Evolutionary conservation across 1,140 invertebrate genomes (phyloP).

Genomic region (Drosophila ambigua): DNA sequence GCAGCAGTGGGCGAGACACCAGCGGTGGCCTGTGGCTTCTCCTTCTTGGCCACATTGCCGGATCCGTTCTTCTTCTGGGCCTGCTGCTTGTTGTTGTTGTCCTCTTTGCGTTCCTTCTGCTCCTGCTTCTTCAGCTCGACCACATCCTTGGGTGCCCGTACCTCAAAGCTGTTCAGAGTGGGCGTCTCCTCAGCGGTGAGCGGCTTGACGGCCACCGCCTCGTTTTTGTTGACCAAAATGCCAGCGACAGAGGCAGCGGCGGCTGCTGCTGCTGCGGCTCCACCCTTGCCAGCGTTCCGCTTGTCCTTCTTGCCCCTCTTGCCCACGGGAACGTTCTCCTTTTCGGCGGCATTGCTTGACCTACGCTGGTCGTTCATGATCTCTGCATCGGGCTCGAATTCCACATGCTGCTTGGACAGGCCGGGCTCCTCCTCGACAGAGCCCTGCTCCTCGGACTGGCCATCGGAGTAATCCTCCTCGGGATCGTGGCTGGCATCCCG

Average conservation of each 20-base stretch:
- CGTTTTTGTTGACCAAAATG: constrained; percentile 88
- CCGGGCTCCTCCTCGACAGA: constrained; percentile 69
- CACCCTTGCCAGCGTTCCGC: constrained; percentile 49
- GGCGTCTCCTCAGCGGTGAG: constrained; percentile 66
- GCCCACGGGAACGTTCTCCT: constrained; percentile 56
- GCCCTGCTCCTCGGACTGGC: constrained; percentile 72
- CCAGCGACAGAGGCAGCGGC: constrained; percentile 32
- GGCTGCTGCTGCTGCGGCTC: constrained; percentile 3
- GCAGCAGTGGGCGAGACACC: constrained; percentile 40
- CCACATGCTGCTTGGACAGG: constrained; percentile 80
- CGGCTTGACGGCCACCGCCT: constrained; percentile 84
- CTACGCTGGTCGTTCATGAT: constrained; percentile 72
- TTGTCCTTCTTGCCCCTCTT: constrained; percentile 85
- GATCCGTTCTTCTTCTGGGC: constrained; percentile 78
- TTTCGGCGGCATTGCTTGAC: constrained; percentile 61
- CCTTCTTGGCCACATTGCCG: constrained; percentile 78
- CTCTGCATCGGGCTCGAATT: constrained; percentile 83
- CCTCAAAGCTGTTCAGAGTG: constrained; percentile 89
- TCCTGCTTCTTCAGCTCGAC: constrained; percentile 86
- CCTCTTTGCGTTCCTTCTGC: constrained; percentile 75
- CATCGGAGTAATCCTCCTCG: constrained; percentile 80
- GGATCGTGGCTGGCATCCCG: constrained; percentile 59
- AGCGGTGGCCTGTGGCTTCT: constrained; percentile 35
- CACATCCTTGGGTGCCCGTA: constrained; percentile 91
- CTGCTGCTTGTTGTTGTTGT: constrained; percentile 65